Evolutionary conservation across 2,888 invertebrate genomes (phyloP), one percentile per base, ranked within the genome.

Genomic region (Rhyacophila evoluta): DNA sequence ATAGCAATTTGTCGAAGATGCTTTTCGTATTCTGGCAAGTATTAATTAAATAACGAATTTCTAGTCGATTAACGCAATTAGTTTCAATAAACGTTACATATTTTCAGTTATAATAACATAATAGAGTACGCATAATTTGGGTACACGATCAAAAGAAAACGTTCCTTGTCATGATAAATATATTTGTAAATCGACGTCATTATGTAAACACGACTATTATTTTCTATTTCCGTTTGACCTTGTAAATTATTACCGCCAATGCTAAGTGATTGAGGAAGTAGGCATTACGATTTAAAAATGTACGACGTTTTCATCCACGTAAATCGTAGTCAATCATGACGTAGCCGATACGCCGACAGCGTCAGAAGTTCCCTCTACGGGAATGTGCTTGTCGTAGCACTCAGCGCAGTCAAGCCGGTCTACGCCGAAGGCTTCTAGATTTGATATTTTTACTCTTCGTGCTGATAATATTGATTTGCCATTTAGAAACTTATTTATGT

Each of bases 391-490:
- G 29, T 33, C 55, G 55, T 55, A 55, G 55, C 55, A 55, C 55
- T 55, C 55, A 55, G 1, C 8, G 8, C 55, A 10, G 19, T 55
- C 55, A 10, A 55, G 25, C 10, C 55, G 55, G 6, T 25, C 55
- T 55, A 25, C 55, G 55, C 10, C 55, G 55, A 8, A 55, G 25
- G 55, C 55, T 25, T 55, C 55, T 8, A 19, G 15, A 55, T 19
- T 55, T 55, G 19, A 55, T 55, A 55, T 55, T 55, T 55, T 19
- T 55, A 55, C 55, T 55, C 12, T 55, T 55, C 55, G 55, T 55
- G 55, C 55, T 19, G 55, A 55, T 55, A 55, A 25, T 55, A 55
- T 55, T 55, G 55, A 55, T 55, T 55, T 55, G 55, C 15, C 55
- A 55, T 55, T 55, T 8, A 8, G 55, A 19, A 33, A 33, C 19